Base-by-base conservation (phyloP, 2,113 vertebrate genomes). In the Takifugu flavidus region DNA sequence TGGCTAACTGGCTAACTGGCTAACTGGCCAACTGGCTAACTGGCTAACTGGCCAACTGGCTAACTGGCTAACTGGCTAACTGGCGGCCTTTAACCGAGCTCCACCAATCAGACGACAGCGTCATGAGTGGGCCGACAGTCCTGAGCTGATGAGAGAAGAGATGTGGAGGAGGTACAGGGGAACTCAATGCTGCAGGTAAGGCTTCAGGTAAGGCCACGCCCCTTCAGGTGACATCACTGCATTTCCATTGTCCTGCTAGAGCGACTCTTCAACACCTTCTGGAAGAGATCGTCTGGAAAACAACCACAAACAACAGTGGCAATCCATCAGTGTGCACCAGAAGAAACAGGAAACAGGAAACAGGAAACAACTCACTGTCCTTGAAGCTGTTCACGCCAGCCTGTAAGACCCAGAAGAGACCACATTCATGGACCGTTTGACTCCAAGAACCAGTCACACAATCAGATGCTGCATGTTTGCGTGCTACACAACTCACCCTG, bases 281-380 rank as follows among this genome's bases (percentile, higher is more conserved):
- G 77, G 78, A 92, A 91, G 34, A 91, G 86, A 3, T 89, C 83
- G 10, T 91, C 91, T 92, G 80, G 2, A 49, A 8, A 72, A 44
- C 34, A 27, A 14, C 5, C n/a, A n/a, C 3, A 25, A 4, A 50
- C 10, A 68, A 3, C 8, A 2, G 15, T 14, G n/a, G 5, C 6
- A 51, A 11, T 10, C 29, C 8, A 27, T 14, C 51, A 28, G 4
- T 3, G 28, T 6, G 6, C 25, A 27, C 51, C 11, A 11, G 2
- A 12, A 4, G 1, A 2, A 28, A 1, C 52, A 26, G 26, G 20
- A 25, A 25, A 8, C 15, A 6, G 2, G 25, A 28, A 3, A 6
- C 2, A 0, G 29, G 4, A 64, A 26, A 4, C 54, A n/a, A 67
- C 71, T 82, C 71, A 91, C 91, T 87, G 2, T 91, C 82, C 74